Conservation (phyloP, 2,797 vertebrate genomes). For the Squalus acanthias region DNA sequence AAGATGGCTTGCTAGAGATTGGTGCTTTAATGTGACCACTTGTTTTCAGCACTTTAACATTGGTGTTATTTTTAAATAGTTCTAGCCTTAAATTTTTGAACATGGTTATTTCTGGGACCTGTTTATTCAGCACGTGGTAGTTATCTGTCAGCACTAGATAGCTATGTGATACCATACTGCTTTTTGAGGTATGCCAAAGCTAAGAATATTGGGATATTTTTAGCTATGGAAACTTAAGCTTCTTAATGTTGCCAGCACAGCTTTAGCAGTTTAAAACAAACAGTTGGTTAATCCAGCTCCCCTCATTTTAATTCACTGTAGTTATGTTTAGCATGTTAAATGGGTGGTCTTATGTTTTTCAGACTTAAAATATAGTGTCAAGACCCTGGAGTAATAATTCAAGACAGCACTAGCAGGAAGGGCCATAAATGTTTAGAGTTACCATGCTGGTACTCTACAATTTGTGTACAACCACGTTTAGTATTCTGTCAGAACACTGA, state of each 20-base stretch:
- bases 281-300: slow-evolving; percentile 33
- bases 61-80: not conserved
- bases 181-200: slow-evolving; percentile 36
- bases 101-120: slow-evolving; percentile 18
- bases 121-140: slow-evolving; percentile 37
- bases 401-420: not conserved
- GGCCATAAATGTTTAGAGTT: not conserved
- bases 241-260: slow-evolving; percentile 39
- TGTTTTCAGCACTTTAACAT: not conserved
- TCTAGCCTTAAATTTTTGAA: slow-evolving; percentile 28
- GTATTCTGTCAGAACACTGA: slow-evolving; percentile 6
- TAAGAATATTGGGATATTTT: slow-evolving; percentile 41
- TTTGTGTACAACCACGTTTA: not conserved
- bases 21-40: not conserved
- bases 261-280: slow-evolving; percentile 36
- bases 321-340: slow-evolving; percentile 31
- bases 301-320: slow-evolving; percentile 24
- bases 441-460: not conserved
- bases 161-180: slow-evolving; percentile 30
- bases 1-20: not conserved
- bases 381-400: not conserved
- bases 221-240: slow-evolving; percentile 39
- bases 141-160: slow-evolving; percentile 37
- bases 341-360: slow-evolving; percentile 16
- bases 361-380: not conserved